phyloP scores from a whole-genome alignment of 53 echinoderm and acorn worm species.

The Apostichopus leukothele region DNA sequence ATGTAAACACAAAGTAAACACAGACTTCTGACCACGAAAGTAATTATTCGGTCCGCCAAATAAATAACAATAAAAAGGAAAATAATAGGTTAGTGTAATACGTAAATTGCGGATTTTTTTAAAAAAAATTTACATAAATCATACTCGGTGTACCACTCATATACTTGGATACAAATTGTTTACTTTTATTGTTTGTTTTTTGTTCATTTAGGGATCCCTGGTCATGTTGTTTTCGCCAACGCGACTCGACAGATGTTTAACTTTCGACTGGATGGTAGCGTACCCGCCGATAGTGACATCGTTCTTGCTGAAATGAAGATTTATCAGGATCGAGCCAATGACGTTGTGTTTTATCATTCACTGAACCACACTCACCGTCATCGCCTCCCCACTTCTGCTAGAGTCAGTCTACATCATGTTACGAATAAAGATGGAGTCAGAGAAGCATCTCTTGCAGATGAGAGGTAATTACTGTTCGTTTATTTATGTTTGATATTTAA shows the following conservation, averaged over 20 bases:
- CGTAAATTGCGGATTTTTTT: no score
- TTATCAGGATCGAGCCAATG: slow-evolving; percentile 85
- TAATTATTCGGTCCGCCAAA: no score
- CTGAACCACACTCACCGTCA: slow-evolving; percentile 54
- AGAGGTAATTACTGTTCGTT: slow-evolving; percentile 53
- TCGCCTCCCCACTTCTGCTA: slow-evolving; percentile 50
- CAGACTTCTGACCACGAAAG: no score
- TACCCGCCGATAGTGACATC: slow-evolving; percentile 78
- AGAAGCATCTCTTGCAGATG: slow-evolving; percentile 57
- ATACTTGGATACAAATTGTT: neutral
- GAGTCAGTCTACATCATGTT: slow-evolving; percentile 70
- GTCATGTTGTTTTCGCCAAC: slow-evolving; percentile 56
- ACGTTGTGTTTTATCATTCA: slow-evolving; percentile 60
- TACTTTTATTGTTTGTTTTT: neutral
- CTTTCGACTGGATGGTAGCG: slow-evolving; percentile 62
- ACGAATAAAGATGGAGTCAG: slow-evolving; percentile 41
- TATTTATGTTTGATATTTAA: no score
- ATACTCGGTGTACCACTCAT: neutral
- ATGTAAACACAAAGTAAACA: no score
- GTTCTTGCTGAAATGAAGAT: slow-evolving; percentile 85
- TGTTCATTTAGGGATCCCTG: slow-evolving; percentile 64
- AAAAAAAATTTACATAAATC: no score
- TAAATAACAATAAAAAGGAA: no score
- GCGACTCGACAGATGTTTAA: slow-evolving; percentile 62
- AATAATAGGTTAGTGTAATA: no score